Conservation (phyloP, 2,113 vertebrate genomes). For the Nannobrachium achirus region DNA sequence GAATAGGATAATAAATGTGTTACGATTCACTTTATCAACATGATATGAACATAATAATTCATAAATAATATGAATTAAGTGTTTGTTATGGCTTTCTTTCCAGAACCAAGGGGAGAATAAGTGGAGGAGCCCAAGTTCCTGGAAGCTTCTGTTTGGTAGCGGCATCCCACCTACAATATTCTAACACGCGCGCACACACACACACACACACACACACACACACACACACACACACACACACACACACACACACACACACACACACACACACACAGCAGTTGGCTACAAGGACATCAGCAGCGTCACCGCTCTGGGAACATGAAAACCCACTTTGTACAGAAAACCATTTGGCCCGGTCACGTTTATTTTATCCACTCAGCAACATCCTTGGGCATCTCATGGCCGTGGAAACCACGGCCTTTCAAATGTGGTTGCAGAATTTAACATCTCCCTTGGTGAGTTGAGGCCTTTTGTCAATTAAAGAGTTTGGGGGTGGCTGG, state of each 20-base stretch:
- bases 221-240: slow-evolving; percentile 29
- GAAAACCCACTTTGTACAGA: not conserved
- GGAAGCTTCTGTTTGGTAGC: slow-evolving; percentile 91
- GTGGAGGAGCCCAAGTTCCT: slow-evolving; percentile 92
- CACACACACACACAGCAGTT: not conserved
- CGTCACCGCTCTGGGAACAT: not conserved
- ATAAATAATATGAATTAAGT: not conserved
- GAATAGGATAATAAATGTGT: no score
- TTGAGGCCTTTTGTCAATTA: no score
- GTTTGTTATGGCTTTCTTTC: slow-evolving; percentile 14
- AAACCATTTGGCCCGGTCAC: not conserved
- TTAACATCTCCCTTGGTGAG: no score
- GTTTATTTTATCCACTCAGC: not conserved
- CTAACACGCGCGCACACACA: slow-evolving; percentile 61
- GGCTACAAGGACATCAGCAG: not conserved
- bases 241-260: not conserved
- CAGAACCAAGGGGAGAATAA: slow-evolving; percentile 62
- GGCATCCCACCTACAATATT: slow-evolving; percentile 92
- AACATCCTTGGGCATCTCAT: not conserved
- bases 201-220: not conserved
- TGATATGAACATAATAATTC: no score
- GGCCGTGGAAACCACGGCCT: not conserved
- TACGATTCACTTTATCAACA: no score
- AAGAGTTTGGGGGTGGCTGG: no score
- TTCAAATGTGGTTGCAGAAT: not conserved